Base-by-base conservation (phyloP, 2,888 invertebrate genomes). In the Ochropacha duplaris region DNA sequence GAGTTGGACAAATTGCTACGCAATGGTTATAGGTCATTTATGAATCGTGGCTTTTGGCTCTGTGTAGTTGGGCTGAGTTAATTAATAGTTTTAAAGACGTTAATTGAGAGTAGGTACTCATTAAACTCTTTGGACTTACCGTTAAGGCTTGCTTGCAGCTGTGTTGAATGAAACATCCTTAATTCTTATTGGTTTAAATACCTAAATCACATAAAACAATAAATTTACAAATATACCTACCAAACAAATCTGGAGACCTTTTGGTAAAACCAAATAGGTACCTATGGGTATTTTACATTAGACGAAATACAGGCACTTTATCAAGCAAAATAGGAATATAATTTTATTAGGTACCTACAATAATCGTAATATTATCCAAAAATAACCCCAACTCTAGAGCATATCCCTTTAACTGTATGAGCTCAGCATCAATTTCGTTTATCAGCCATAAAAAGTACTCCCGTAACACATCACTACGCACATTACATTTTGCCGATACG, bases 401-500 rank as follows among this genome's bases (percentile, higher is more conserved):
- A 24, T 14, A 22, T 56, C 66, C 54, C 59, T 64, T 71, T 68
- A 65, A 65, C 59, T 59, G 71, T 66, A 67, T 66, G 65, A 58
- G 55, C 55, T 68, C 64, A 66, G 69, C 67, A 72, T 71, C 74
- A 74, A 74, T 72, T 71, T 76, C 71, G 69, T 59, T 56, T 54
- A 50, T 64, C 71, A 71, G 72, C 77, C 65, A 76, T 80, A 80
- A 78, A 78, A 76, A 71, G 16, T 70, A 71, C 67, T 76, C 74
- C 62, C 68, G 69, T 70, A 71, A 67, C 71, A 77, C 76, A 78
- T 79, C 73, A 79, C 76, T 70, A 75, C 72, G 71, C 71, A 72
- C 80, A 81, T 80, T 73, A 81, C 81, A 77, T 78, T 79, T 78
- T 69, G 74, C 72, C 79, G 76, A 79, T 81, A 73, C 75, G 72